A percentile compares a stretch with the other conserved stretches of the same genome.
Conservation (phyloP, 2,113 vertebrate species). For the Naja naja region DNA sequence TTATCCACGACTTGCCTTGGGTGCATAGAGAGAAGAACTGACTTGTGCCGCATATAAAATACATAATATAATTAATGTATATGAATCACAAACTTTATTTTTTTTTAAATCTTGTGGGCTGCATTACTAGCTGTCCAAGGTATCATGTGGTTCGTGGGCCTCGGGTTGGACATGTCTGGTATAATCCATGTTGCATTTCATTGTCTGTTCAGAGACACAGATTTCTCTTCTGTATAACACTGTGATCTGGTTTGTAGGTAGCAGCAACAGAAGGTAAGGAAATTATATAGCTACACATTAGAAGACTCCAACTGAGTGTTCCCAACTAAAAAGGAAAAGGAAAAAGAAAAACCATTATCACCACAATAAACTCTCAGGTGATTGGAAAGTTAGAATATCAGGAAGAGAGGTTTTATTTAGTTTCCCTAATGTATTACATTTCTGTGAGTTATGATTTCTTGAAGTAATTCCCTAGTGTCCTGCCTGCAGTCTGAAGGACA, state of each 20-base stretch:
- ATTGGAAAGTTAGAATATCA: not conserved
- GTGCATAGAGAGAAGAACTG: not conserved
- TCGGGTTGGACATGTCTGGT: not conserved
- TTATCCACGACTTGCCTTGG: not conserved
- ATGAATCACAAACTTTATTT: not conserved
- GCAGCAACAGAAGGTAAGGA: not conserved
- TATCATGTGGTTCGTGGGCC: not conserved
- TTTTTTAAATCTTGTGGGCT: not conserved
- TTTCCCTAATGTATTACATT: not conserved
- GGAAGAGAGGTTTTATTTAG: not conserved
- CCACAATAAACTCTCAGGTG: not conserved
- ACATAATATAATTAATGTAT: not conserved
- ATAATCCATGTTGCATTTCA: not conserved
- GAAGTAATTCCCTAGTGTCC: not conserved
- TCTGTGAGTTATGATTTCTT: not conserved
- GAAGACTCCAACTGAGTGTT: not conserved
- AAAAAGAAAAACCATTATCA: not conserved
- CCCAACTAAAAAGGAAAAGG: not conserved
- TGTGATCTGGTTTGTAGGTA: not conserved
- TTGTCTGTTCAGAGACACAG: not conserved
- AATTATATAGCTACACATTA: not conserved
- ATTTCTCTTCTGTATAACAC: not conserved
- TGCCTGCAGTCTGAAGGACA: not conserved
- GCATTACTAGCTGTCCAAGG: not conserved
- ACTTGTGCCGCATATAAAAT: not conserved